phyloP scores from a whole-genome alignment of 2,113 vertebrate species.

The Corythoichthys haematopterus region DNA sequence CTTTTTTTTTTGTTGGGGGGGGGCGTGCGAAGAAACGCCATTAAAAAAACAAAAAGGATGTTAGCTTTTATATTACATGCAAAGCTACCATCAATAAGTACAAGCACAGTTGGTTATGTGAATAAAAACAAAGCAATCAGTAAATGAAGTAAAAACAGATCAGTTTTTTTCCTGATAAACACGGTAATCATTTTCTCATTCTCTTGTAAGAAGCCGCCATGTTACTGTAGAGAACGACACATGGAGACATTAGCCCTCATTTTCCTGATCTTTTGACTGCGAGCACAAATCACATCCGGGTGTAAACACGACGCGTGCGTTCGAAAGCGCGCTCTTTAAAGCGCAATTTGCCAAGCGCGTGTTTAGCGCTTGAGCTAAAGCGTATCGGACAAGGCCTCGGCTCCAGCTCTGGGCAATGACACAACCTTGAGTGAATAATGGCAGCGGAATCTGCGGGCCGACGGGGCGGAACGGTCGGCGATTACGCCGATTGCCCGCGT shows the following conservation, averaged over 20 bases:
- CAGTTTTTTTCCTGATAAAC: neutral
- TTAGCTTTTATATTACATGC: too few relatives aligned
- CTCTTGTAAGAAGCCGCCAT: too few relatives aligned
- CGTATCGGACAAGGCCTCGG: conserved; percentile 53
- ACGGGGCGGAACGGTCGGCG: conserved; percentile 25
- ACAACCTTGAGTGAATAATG: conserved; percentile 70
- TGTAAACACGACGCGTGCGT: neutral
- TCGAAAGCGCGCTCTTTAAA: conserved; percentile 43
- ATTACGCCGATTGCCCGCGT: conserved; percentile 4
- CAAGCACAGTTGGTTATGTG: too few relatives aligned
- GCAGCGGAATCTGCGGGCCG: conserved; percentile 45
- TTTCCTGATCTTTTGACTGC: conserved; percentile 20
- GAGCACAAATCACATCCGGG: neutral
- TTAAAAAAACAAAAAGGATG: too few relatives aligned
- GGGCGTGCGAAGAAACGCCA: too few relatives aligned
- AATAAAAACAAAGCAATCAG: too few relatives aligned
- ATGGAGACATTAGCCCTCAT: neutral
- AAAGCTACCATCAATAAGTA: too few relatives aligned
- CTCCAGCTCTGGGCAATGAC: conserved; percentile 60
- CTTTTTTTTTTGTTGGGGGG: too few relatives aligned
- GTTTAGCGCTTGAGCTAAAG: conserved; percentile 58
- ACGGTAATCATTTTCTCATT: neutral
- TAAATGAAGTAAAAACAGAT: neutral
- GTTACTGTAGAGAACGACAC: neutral
- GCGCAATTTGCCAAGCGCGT: conserved; percentile 31